phyloP scores from a whole-genome alignment of 2,113 vertebrate species.

The Bos taurus region ARS-UCD2.0 NC_037342.1:74120001-74120500 shows the following conservation, averaged over 20 bases:
- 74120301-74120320: not conserved
- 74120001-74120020: not conserved
- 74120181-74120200: not conserved
- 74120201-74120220: not conserved
- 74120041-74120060: not conserved
- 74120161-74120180: fast-evolving
- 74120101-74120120: not conserved
- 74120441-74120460: not conserved
- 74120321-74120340: not conserved
- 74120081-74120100: not conserved
- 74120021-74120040: not conserved
- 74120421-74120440: not conserved
- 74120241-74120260: not conserved
- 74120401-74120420: not conserved
- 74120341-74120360: not conserved
- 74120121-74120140: too few species aligned
- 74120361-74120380: not conserved
- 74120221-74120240: not conserved
- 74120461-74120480: not conserved
- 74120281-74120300: not conserved
- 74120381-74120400: not conserved
- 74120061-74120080: not conserved
- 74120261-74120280: not conserved
- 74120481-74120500: not conserved
- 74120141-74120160: too few species aligned